Evolutionary conservation across 2,113 vertebrate species (phyloP), one percentile per base, ranked within the genome.

Genomic region (Anolis carolinensis): DNA sequence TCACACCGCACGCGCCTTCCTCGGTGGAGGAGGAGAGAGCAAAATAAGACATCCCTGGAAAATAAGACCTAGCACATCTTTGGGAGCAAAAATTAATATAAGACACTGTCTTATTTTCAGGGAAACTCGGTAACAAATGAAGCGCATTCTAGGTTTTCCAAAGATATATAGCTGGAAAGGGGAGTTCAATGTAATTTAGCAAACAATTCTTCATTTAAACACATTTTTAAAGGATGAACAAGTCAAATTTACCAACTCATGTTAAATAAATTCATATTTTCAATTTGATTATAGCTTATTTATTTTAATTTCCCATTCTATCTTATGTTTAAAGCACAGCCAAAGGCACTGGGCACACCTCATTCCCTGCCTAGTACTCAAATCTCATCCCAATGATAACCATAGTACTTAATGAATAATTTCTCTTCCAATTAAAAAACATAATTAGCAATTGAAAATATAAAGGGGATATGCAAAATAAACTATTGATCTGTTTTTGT

Each of bases 371-470:
- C 93, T 89, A 83, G 82, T 39, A 78, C 79, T 0, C 92, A 89
- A 93, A 87, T 81, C 72, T 72, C 77, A 82, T 72, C 55, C 91
- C 90, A 86, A 62, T 70, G 74, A 83, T 88, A 89, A 44, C 44
- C 36, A 6, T 67, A 94, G 65, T 81, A 92, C 90, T 93, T 65
- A 71, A 82, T 88, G 92, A 93, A 83, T 91, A 90, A 89, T 94
- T 94, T 76, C 86, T 85, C 70, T n/a, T n/a, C 67, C 67, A 68
- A n/a, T 68, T 68, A 55, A 55, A 2, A 55, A 55, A 55, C 52
- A 5, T 14, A 55, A 55, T 55, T 14, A 55, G 52, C 8, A 55
- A 55, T 55, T 55, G 8, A 55, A 55, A 55, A 55, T 55, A 55
- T 55, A 9, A 55, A 55, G 52, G 52, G 52, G 13, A 9, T 7